A percentile compares a stretch with the other conserved stretches of the same genome.
phyloP scores from a whole-genome alignment of 2,888 invertebrate species.

The Oeneis ivallda region DNA sequence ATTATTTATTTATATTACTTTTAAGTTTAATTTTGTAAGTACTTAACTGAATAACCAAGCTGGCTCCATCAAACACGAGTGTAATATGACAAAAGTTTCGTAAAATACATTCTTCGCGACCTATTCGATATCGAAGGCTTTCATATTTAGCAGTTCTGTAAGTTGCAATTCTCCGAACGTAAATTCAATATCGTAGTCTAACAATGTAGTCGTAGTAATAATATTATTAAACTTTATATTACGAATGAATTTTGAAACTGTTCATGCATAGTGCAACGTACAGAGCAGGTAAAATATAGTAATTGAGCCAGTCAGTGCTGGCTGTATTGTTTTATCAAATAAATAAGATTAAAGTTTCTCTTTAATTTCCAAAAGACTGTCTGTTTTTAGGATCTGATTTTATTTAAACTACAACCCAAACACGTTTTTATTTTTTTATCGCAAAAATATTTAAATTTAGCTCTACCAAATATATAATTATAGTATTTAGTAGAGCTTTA shows the following conservation, averaged over 20 bases:
- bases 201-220: background rate
- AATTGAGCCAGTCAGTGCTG: too few species aligned
- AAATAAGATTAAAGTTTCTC: too few species aligned
- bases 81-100: slow-evolving; percentile 64
- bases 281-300: background rate
- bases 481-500: too few species aligned
- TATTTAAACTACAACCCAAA: too few species aligned
- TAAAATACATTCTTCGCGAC: slow-evolving; percentile 59
- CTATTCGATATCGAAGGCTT: slow-evolving; percentile 50
- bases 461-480: too few species aligned
- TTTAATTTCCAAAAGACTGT: too few species aligned
- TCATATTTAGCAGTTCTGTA: slow-evolving; percentile 46
- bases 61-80: slow-evolving; percentile 30
- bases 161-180: slow-evolving; percentile 29
- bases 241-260: slow-evolving; percentile 6
- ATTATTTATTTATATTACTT: background rate
- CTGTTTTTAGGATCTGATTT: too few species aligned
- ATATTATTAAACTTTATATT: slow-evolving; percentile 7
- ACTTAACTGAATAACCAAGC: slow-evolving; percentile 2
- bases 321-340: background rate
- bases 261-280: slow-evolving; percentile 8
- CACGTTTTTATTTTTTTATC: too few species aligned
- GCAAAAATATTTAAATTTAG: too few species aligned
- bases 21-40: slow-evolving; percentile 1
- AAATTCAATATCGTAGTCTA: slow-evolving; percentile 15